Evolutionary conservation across 2,888 invertebrate species (phyloP), one percentile per base, ranked within the genome.

Genomic region (Lasioglossum lativentre): DNA sequence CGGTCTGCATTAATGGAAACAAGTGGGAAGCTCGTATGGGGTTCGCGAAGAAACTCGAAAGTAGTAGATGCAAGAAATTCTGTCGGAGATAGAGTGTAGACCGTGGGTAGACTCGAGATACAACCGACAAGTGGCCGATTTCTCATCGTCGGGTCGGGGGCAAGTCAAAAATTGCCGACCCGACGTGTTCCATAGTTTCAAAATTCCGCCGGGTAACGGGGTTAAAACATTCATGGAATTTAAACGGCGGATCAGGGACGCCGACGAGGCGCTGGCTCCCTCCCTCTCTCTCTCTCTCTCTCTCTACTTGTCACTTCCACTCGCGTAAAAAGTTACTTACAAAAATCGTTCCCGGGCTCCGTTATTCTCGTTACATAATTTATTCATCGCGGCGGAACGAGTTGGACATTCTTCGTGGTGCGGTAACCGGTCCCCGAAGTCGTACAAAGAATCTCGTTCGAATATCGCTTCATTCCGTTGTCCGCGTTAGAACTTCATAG

Each of bases 311-410:
- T 34, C 66, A 30, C 34, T 66, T 66, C 34, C 30, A 30, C 34
- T 16, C 30, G 30, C 19, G 19, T 34, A 19, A 66, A 66, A 66
- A 30, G 66, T 66, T 30, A 66, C 34, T 30, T 34, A 30, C 66
- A 16, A 16, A 34, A 34, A 66, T 66, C 34, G 66, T 66, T 30
- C 2, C 19, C 66, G 66, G 12, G 27, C 66, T 16, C 66, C 34
- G 34, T 34, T 34, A 34, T 34, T 14, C 66, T 16, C 66, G 34
- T 66, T 34, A 34, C 66, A 34, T 66, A 66, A 66, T 66, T 66
- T 66, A 66, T 66, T 66, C 66, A 34, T 34, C 66, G 66, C 30
- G 16, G 16, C 8, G 66, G 30, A 66, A 66, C 66, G 66, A 66
- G 66, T 66, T 34, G 66, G 19, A 34, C 66, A 16, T 66, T 66